Conservation (phyloP, 2,888 invertebrate genomes). For the Epistrophe eligans region DNA sequence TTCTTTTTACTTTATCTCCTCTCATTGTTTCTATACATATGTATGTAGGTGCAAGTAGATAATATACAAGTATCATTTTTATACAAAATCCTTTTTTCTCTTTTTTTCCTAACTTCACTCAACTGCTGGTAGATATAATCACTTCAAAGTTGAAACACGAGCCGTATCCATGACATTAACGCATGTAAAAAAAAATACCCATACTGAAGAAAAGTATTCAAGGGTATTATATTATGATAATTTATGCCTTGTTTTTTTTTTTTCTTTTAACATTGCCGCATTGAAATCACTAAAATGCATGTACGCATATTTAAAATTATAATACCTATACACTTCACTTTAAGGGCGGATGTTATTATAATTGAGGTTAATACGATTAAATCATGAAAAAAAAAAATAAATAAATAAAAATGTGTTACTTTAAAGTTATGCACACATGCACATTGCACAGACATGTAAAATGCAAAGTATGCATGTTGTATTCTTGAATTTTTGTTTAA, state of each 20-base stretch:
- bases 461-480: neutral
- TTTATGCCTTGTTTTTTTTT: neutral
- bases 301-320: conserved; percentile 11
- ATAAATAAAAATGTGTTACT: neutral
- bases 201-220: conserved; percentile 3
- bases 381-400: neutral
- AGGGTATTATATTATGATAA: conserved; percentile 30
- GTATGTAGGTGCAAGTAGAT: no score
- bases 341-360: conserved; percentile 9
- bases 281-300: neutral
- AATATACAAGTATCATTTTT: neutral
- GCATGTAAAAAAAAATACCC: neutral
- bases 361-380: conserved; percentile 28
- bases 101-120: neutral
- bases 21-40: neutral
- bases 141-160: conserved; percentile 8
- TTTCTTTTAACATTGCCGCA: neutral
- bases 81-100: no score
- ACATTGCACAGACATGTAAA: neutral
- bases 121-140: neutral
- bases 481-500: neutral
- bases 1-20: neutral
- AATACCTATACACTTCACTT: conserved; percentile 3
- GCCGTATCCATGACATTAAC: neutral
- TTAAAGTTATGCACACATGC: conserved; percentile 13